These are phyloP conservation scores for Gymnoscopelus microlampas DNA, from an alignment of 2,797 vertebrate genomes.

Conservation along the genomic window DNA sequence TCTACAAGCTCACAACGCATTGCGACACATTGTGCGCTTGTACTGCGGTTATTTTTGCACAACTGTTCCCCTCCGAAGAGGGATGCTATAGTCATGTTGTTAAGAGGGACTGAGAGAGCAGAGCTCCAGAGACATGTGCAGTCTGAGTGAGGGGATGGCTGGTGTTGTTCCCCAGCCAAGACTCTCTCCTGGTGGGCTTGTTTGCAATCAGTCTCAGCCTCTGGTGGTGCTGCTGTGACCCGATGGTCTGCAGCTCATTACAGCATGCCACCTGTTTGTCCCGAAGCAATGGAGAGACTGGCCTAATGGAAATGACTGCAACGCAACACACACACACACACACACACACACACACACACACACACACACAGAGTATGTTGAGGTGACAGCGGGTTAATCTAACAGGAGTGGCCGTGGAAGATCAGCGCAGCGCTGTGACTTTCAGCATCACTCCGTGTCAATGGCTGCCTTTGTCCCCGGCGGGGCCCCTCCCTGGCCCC, in stretches of 20 bases:
- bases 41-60: too few relatives aligned
- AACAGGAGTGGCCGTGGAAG: slow-evolving; percentile 65
- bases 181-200: slow-evolving; percentile 70
- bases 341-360: slow-evolving; percentile 30
- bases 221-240: slow-evolving; percentile 77
- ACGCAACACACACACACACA: slow-evolving; percentile 10
- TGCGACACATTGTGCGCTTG: too few relatives aligned
- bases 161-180: slow-evolving; percentile 25
- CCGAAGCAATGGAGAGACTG: slow-evolving; percentile 60
- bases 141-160: slow-evolving; percentile 10
- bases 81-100: not conserved
- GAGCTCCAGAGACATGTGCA: slow-evolving; percentile 22
- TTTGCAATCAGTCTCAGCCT: slow-evolving; percentile 71
- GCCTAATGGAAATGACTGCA: slow-evolving; percentile 16
- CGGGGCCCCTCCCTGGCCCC: slow-evolving; percentile 44
- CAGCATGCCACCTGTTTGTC: slow-evolving; percentile 84
- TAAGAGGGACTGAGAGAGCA: slow-evolving; percentile 20
- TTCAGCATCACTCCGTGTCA: slow-evolving; percentile 65
- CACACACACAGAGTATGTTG: slow-evolving; percentile 59
- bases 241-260: slow-evolving; percentile 79
- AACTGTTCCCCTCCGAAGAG: too few relatives aligned
- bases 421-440: slow-evolving; percentile 55
- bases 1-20: too few relatives aligned
- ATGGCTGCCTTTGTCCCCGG: slow-evolving; percentile 72
- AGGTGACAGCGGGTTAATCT: slow-evolving; percentile 72